These are phyloP conservation scores for Halisarca cf. caerulea DNA, from an alignment of 37 sponge, comb jelly and placozoan species.

Conservation along the genomic window DNA sequence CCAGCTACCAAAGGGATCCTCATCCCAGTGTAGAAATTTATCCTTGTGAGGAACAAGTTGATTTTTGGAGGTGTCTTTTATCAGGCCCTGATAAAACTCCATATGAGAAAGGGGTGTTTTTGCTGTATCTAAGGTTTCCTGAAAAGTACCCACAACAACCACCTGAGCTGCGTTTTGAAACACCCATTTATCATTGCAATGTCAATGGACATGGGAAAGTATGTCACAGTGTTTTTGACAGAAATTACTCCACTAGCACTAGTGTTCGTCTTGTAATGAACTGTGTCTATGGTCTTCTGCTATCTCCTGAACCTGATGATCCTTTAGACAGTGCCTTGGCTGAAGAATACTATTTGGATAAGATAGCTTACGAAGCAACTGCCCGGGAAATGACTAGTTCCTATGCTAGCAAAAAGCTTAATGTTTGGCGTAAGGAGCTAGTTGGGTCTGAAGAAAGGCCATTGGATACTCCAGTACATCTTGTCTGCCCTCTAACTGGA, in stretches of 20 bases:
- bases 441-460: not conserved
- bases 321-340: constrained; percentile 45
- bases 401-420: constrained; percentile 21
- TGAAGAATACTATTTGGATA: constrained; percentile 33
- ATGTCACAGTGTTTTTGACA: constrained; percentile 29
- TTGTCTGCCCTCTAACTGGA: constrained; percentile 22
- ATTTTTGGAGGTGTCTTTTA: constrained; percentile 37
- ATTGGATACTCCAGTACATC: not conserved
- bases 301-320: constrained; percentile 47
- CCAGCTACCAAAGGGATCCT: constrained; percentile 1
- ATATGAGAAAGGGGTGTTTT: constrained; percentile 27
- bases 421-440: constrained; percentile 36
- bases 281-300: constrained; percentile 35
- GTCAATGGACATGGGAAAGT: constrained; percentile 36
- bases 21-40: constrained; percentile 28
- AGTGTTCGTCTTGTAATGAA: constrained; percentile 20
- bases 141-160: constrained; percentile 18
- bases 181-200: constrained; percentile 52
- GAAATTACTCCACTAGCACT: constrained; percentile 9
- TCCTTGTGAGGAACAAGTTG: constrained; percentile 24
- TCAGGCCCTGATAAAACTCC: constrained; percentile 24
- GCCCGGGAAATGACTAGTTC: constrained; percentile 3
- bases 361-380: constrained; percentile 8
- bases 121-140: constrained; percentile 34
- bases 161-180: constrained; percentile 40